Conservation (phyloP, 1,140 invertebrate species). For the Drosophila kepulauana region DNA sequence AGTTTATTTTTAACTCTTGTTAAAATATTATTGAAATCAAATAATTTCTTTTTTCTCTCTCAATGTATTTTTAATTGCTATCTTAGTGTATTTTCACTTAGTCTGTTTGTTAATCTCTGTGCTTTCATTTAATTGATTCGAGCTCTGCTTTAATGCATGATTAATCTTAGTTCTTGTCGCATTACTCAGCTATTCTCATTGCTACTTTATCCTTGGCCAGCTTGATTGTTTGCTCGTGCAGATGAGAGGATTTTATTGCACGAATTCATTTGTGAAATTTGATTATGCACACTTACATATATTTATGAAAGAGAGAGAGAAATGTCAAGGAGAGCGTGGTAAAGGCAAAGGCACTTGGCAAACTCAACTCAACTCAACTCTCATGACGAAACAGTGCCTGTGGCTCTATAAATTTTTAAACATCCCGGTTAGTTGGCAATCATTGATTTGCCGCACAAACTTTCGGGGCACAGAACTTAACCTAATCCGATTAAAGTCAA, state of each 20-base stretch:
- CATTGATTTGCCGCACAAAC: conserved; percentile 48
- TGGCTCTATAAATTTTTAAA: conserved; percentile 54
- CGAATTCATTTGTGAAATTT: conserved; percentile 57
- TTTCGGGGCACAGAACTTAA: conserved; percentile 32
- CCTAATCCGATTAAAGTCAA: conserved; percentile 53
- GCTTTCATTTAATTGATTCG: not conserved
- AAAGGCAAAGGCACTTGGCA: not conserved
- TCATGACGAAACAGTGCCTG: conserved; percentile 33
- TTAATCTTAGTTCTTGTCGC: not conserved
- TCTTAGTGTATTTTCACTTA: no score
- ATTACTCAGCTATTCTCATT: conserved; percentile 26
- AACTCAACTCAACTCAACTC: not conserved
- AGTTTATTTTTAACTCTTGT: no score
- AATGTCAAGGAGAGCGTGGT: no score
- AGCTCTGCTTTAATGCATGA: not conserved
- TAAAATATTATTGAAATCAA: no score
- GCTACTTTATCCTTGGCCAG: conserved; percentile 1
- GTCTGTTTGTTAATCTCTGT: not conserved
- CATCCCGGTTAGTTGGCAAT: conserved; percentile 32
- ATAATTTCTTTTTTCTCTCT: no score
- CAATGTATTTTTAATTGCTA: no score
- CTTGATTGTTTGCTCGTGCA: conserved; percentile 47
- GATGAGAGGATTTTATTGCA: conserved; percentile 56
- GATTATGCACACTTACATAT: conserved; percentile 53
- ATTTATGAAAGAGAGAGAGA: conserved; percentile 17